These are phyloP conservation scores for Sinelater perroti DNA, from an alignment of 2,888 invertebrate genomes.

Conservation along the genomic window DNA sequence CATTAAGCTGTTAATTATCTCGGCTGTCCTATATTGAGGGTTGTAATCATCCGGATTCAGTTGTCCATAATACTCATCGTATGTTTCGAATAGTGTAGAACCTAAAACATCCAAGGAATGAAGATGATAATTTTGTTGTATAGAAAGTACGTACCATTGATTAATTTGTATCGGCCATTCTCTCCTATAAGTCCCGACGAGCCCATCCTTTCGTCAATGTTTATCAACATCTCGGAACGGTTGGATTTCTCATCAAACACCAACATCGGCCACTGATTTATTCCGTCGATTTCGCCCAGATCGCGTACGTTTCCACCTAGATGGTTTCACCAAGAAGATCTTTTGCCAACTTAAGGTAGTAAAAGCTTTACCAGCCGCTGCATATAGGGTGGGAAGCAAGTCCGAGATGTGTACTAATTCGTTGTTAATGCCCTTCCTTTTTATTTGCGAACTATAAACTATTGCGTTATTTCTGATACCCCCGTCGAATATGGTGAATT, in stretches of 20 bases:
- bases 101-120: too few species aligned
- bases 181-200: conserved; percentile 54
- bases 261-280: conserved; percentile 56
- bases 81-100: conserved; percentile 43
- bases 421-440: conserved; percentile 62
- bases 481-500: conserved; percentile 84
- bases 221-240: conserved; percentile 48
- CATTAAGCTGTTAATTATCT: conserved; percentile 46
- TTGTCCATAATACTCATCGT: conserved; percentile 49
- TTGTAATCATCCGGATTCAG: conserved; percentile 43
- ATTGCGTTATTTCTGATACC: conserved; percentile 78
- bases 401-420: conserved; percentile 81
- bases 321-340: not conserved
- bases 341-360: not conserved
- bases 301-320: conserved; percentile 56
- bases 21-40: conserved; percentile 46
- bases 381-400: conserved; percentile 77
- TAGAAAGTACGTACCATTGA: conserved; percentile 54
- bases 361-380: conserved; percentile 35
- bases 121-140: too few species aligned
- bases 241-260: conserved; percentile 38
- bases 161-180: conserved; percentile 52
- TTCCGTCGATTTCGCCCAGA: conserved; percentile 55
- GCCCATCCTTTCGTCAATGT: conserved; percentile 55
- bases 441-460: conserved; percentile 73